phyloP scores from a whole-genome alignment of 2,888 invertebrate species.

The Steinernema carpocapsae region DNA sequence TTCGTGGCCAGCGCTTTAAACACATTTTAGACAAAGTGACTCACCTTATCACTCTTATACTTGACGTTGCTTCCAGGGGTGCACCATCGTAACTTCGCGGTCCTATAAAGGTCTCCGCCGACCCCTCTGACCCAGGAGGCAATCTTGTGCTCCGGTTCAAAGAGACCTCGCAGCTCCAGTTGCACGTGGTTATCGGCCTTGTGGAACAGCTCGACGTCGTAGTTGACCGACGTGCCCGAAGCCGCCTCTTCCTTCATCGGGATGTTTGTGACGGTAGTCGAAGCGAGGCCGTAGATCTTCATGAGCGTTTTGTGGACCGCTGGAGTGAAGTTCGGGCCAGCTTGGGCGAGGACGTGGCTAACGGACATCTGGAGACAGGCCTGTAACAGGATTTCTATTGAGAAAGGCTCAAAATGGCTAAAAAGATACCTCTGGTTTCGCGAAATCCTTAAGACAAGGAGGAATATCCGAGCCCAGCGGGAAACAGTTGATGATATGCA shows the following conservation, averaged over 20 bases:
- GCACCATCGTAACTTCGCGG: constrained; percentile 1
- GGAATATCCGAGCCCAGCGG: constrained; percentile 30
- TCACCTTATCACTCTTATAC: constrained; percentile 22
- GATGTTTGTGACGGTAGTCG: constrained; percentile 95
- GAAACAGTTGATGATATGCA: constrained; percentile 45
- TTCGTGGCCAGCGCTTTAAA: too few species aligned
- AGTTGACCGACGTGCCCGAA: constrained; percentile 91
- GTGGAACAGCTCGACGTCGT: constrained; percentile 96
- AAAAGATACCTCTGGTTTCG: too few species aligned
- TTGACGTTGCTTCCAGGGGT: constrained; percentile 2
- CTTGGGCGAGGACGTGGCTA: not conserved
- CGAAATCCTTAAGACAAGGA: not conserved
- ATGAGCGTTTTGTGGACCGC: constrained; percentile 67
- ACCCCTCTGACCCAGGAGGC: not conserved
- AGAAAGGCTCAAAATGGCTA: too few species aligned
- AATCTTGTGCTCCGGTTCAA: constrained; percentile 6
- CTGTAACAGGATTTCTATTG: not conserved
- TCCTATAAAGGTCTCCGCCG: constrained; percentile 5
- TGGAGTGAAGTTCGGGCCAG: constrained; percentile 13
- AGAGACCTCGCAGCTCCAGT: constrained; percentile 44
- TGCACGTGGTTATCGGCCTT: constrained; percentile 47
- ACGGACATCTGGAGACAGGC: not conserved
- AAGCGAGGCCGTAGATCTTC: constrained; percentile 86
- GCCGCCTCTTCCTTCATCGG: constrained; percentile 82
- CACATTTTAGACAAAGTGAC: too few species aligned